Conservation (phyloP, 2,888 invertebrate species). For the Cyclophora punctaria region DNA sequence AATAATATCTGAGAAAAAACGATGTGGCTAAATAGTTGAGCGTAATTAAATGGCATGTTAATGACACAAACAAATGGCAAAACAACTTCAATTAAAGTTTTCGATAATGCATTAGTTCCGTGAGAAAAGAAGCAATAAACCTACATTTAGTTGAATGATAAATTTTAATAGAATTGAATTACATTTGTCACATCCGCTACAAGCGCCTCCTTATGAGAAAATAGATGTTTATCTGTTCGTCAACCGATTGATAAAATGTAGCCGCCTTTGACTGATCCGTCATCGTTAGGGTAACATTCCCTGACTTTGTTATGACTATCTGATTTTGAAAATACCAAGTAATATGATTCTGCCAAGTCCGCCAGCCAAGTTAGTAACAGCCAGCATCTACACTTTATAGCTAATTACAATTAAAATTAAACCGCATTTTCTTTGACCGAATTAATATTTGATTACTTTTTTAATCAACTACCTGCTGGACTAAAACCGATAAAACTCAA, state of each 20-base stretch:
- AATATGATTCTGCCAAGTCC: too few species aligned
- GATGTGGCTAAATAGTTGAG: conserved; percentile 22
- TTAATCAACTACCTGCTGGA: too few species aligned
- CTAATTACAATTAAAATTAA: too few species aligned
- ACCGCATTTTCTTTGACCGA: too few species aligned
- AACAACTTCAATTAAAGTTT: conserved; percentile 66
- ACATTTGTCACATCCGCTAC: conserved; percentile 66
- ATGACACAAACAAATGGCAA: conserved; percentile 61
- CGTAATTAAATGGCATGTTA: conserved; percentile 48
- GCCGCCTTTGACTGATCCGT: too few species aligned
- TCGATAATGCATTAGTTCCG: conserved; percentile 72
- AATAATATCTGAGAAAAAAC: neutral
- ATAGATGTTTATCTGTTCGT: conserved; percentile 64
- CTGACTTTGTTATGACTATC: too few species aligned
- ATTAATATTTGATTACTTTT: too few species aligned
- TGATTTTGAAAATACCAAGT: conserved; percentile 1
- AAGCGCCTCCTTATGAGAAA: conserved; percentile 57
- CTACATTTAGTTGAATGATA: conserved; percentile 70
- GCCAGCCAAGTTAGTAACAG: too few species aligned
- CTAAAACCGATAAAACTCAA: too few species aligned
- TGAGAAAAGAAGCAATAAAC: conserved; percentile 75
- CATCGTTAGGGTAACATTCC: too few species aligned
- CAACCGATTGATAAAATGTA: conserved; percentile 52
- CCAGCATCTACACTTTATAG: too few species aligned
- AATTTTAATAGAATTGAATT: conserved; percentile 71